Conservation (phyloP, 2,888 invertebrate species). For the Noctua janthina region DNA sequence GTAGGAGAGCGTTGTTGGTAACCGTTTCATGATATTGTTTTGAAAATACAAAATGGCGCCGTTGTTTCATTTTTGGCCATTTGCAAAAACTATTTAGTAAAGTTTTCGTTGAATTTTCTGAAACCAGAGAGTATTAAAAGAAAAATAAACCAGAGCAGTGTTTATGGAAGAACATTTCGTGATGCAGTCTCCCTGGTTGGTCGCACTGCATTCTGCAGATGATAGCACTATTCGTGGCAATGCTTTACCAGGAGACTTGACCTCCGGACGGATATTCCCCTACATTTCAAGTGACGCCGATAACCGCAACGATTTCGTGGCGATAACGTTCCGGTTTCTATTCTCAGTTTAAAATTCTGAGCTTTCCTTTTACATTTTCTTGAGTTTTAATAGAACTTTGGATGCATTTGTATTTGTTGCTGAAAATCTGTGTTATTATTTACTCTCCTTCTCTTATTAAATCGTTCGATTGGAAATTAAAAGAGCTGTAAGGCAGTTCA, state of each 20-base stretch:
- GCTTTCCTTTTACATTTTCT: slow-evolving; percentile 14
- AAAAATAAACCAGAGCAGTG: slow-evolving; percentile 36
- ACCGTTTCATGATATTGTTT: neutral
- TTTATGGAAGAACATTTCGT: slow-evolving; percentile 30
- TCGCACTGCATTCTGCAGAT: slow-evolving; percentile 62
- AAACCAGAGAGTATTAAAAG: slow-evolving; percentile 27
- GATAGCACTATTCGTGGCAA: slow-evolving; percentile 72
- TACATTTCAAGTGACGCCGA: slow-evolving; percentile 53
- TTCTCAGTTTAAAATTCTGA: slow-evolving; percentile 23
- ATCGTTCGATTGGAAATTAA: neutral
- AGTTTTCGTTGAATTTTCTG: neutral
- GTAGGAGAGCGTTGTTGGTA: neutral
- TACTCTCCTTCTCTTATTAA: neutral
- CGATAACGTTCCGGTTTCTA: slow-evolving; percentile 43
- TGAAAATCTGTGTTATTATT: neutral
- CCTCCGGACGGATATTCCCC: slow-evolving; percentile 37
- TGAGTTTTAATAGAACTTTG: neutral
- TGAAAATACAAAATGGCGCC: neutral
- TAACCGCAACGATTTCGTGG: slow-evolving; percentile 37
- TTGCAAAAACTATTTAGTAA: neutral
- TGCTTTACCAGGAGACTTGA: slow-evolving; percentile 54
- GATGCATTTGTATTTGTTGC: neutral
- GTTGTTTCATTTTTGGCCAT: neutral
- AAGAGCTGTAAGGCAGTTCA: neutral
- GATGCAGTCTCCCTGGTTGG: slow-evolving; percentile 41